Evolutionary conservation across 2,888 invertebrate genomes (phyloP), one percentile per base, ranked within the genome.

Genomic region (Conistra vaccinii): DNA sequence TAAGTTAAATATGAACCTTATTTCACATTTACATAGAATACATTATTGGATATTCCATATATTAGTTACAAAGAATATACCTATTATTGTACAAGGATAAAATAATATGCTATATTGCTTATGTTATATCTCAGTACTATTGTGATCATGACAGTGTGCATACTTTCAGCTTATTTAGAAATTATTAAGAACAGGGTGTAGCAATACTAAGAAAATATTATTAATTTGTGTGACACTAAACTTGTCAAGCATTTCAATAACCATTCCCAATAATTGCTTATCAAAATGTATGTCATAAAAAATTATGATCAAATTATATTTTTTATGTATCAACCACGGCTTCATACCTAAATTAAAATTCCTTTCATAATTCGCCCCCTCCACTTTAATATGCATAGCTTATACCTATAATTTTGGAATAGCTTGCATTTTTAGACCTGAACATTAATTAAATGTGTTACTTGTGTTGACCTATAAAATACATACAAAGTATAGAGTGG

Each of bases 341-440:
- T 55, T n/a, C 23, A 48, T 26, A n/a, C 5, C 14, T 61, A 61
- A 61, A 79, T 71, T 79, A 79, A 71, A 79, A 71, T 71, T 79
- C 45, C 5, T 53, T 35, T 4, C 29, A 26, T 51, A 48, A 29
- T 76, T 70, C n/a, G 7, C 26, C 26, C 32, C 60, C 35, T 39
- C 29, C 20, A 53, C 29, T 70, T 26, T 45, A 26, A 10, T 29
- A 17, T 3, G 17, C 7, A 42, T n/a, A 42, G 3, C 3, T 26
- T 23, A 48, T 10, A 48, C 5, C 6, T 32, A 51, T 39, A 51
- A 69, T 17, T 23, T 39, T 23, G 35, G 29, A 53, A 29, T 12
- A 78, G 14, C 26, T 29, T 51, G 17, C 20, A 20, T 42, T 60
- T 42, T 58, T n/a, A 35, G 3, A 32, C 32, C 58, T 51, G 9